phyloP scores from a whole-genome alignment of 2,113 vertebrate species.

The Rhodinocichla rosea region DNA sequence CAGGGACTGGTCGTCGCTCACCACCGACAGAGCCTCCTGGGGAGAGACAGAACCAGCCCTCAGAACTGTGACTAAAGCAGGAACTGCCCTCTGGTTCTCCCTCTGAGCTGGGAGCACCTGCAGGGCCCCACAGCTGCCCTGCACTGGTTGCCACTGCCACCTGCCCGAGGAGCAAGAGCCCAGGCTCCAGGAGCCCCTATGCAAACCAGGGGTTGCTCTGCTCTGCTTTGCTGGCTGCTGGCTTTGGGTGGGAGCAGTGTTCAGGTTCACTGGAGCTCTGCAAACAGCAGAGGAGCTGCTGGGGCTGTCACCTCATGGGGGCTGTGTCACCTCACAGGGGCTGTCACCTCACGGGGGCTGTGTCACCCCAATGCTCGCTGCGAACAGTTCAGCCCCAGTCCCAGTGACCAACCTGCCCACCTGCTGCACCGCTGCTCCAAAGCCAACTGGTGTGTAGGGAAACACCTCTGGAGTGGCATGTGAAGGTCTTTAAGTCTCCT shows the following conservation, averaged over 20 bases:
- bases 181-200: background rate
- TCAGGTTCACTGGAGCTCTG: background rate
- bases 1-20: slow-evolving; percentile 99
- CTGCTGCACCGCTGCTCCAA: background rate
- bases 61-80: background rate
- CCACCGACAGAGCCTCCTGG: slow-evolving; percentile 99
- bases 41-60: background rate
- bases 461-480: background rate
- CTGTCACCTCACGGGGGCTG: background rate
- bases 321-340: background rate
- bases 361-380: background rate
- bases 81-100: background rate
- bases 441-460: background rate
- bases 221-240: background rate
- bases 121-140: background rate
- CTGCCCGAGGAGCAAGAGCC: background rate
- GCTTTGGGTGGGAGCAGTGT: background rate
- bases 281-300: background rate
- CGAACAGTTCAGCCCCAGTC: background rate
- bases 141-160: fast-evolving
- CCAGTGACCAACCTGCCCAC: background rate
- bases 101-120: slow-evolving; percentile 34
- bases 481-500: background rate
- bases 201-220: background rate
- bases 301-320: background rate